Conservation (phyloP, 2,888 invertebrate genomes). For the Drosophila phalerata region DNA sequence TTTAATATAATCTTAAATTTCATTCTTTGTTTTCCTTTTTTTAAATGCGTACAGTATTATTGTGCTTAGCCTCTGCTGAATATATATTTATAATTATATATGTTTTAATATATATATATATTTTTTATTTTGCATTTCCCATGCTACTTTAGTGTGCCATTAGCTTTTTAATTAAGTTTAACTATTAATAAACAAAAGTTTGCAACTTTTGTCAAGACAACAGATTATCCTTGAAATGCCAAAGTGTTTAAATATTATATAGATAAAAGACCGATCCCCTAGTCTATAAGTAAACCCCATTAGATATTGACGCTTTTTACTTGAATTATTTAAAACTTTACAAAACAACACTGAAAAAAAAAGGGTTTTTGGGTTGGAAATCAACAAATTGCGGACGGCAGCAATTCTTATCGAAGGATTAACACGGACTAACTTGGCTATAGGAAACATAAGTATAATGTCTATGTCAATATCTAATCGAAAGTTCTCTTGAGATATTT, state of each 20-base stretch:
- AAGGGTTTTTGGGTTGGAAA: neutral
- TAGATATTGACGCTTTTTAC: constrained; percentile 36
- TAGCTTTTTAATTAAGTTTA: constrained; percentile 15
- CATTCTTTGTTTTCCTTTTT: neutral
- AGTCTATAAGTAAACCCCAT: constrained; percentile 19
- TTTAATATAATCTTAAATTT: constrained; percentile 1
- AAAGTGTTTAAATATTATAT: constrained; percentile 25
- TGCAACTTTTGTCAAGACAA: constrained; percentile 54
- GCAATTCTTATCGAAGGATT: constrained; percentile 51
- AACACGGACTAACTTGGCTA: constrained; percentile 17
- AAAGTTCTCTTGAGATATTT: neutral
- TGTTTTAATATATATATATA: neutral
- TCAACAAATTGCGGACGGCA: constrained; percentile 75
- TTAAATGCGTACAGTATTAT: constrained; percentile 29
- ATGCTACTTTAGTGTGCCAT: constrained; percentile 51
- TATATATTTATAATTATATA: constrained; percentile 26
- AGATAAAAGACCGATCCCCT: constrained; percentile 11
- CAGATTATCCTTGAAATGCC: constrained; percentile 16
- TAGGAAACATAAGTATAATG: neutral
- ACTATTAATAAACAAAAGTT: constrained; percentile 29
- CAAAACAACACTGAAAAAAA: neutral
- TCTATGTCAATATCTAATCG: constrained; percentile 3
- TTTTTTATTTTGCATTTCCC: constrained; percentile 2
- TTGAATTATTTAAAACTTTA: neutral
- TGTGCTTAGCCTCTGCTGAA: constrained; percentile 41